Evolutionary conservation across 53 echinoderm and acorn worm genomes (phyloP), one percentile per base, ranked within the genome.

Genomic region (Antedon mediterranea): DNA sequence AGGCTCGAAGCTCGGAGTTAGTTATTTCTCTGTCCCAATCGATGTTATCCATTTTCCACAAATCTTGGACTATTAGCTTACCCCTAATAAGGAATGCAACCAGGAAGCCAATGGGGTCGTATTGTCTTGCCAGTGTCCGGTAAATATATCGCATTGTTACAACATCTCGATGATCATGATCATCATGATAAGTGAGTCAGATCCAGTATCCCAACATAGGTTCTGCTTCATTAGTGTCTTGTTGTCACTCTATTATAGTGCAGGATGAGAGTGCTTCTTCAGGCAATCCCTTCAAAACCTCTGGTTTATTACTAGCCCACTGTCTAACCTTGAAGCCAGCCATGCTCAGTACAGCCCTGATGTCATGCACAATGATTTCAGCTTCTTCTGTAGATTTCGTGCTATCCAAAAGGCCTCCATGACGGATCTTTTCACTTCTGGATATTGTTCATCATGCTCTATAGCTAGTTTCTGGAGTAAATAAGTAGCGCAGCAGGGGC

Each of bases 21-120:
- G 75, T 77, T n/a, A 75, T 57, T 29, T 81, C 81, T 6, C 81
- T 76, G 30, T 81, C 81, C 85, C 85, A 85, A 33, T 74, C 76
- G 13, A 41, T n/a, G n/a, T n/a, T n/a, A n/a, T n/a, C n/a, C n/a
- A n/a, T n/a, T n/a, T n/a, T n/a, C n/a, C n/a, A n/a, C 23, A 57
- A 15, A 76, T 37, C 72, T 81, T 80, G 32, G 76, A 81, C 27
- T 81, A 75, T 18, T 85, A 28, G 71, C 76, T 77, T 29, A 77
- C 81, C 31, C 76, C 85, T 72, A 31, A 77, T 78, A 33, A 75
- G 76, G 31, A 71, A 85, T 18, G 78, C 81, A 34, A 41, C 81
- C 26, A 81, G 78, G 43, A 76, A 81, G 4, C 85, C 81, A 20
- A 85, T 71, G 7, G 80, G 80, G 75, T 84, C 81, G 9, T 83